Percentiles rank a stretch among this genome's conserved stretches.
These are phyloP conservation scores for Notothenia rossii DNA, from an alignment of 2,113 vertebrate genomes.

Conservation along the genomic window DNA sequence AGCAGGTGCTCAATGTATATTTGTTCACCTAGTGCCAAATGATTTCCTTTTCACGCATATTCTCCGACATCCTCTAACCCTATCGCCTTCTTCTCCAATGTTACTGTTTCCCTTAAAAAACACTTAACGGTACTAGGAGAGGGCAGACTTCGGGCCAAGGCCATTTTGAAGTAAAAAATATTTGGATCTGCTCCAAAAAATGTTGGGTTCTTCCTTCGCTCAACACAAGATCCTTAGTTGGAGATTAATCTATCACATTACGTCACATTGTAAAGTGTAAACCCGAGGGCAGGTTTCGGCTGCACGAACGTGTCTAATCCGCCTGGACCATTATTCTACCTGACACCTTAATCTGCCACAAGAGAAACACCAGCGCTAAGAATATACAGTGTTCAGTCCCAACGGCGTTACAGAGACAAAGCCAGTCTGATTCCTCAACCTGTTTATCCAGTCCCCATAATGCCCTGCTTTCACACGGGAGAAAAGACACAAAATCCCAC, in stretches of 20 bases:
- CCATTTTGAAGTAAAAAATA: no score
- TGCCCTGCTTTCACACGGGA: slow-evolving; percentile 70
- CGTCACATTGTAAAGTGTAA: slow-evolving; percentile 5
- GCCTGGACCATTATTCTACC: slow-evolving; percentile 69
- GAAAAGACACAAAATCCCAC: slow-evolving; percentile 66
- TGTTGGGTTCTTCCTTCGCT: no score
- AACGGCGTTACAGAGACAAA: slow-evolving; percentile 63
- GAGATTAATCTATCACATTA: background rate
- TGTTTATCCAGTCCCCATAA: slow-evolving; percentile 74
- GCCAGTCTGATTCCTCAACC: slow-evolving; percentile 69
- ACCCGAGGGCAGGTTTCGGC: slow-evolving; percentile 28
- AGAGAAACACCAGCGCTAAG: slow-evolving; percentile 69
- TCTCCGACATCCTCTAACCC: background rate
- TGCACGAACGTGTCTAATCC: slow-evolving; percentile 49
- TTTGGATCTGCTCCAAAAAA: no score
- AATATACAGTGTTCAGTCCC: slow-evolving; percentile 65
- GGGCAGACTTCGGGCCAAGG: no score
- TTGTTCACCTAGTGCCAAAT: background rate
- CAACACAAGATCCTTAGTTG: no score
- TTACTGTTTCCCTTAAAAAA: background rate
- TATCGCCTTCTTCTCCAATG: background rate
- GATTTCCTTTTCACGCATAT: background rate
- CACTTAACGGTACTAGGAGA: no score
- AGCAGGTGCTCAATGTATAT: background rate
- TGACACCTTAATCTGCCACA: slow-evolving; percentile 78